These are phyloP conservation scores for Spodoptera littoralis DNA, from an alignment of 2,888 invertebrate genomes.

Conservation along the genomic window DNA sequence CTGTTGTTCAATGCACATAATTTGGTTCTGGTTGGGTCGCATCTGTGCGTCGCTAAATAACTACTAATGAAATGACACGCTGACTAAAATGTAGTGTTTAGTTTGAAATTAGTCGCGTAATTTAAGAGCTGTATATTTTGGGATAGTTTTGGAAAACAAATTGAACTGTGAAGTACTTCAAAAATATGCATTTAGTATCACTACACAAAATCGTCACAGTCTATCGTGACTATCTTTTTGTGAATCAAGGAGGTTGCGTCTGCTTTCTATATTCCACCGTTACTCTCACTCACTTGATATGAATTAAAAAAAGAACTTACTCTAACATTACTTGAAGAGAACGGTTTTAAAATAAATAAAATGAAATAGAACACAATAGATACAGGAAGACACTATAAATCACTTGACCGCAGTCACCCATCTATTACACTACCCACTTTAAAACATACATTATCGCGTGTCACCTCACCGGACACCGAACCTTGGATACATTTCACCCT, in stretches of 20 bases:
- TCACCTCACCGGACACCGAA: slow-evolving; percentile 37
- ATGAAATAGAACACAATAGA: too few relatives aligned
- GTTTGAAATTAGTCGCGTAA: not conserved
- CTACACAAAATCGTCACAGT: too few relatives aligned
- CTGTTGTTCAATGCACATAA: slow-evolving; percentile 26
- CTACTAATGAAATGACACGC: not conserved
- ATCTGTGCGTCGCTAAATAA: slow-evolving; percentile 8
- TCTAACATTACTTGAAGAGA: too few relatives aligned
- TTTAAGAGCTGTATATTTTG: slow-evolving; percentile 11
- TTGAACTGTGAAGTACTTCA: too few relatives aligned
- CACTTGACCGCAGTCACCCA: not conserved
- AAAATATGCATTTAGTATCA: too few relatives aligned
- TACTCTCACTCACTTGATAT: too few relatives aligned
- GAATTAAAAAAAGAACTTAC: too few relatives aligned
- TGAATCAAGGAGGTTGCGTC: too few relatives aligned
- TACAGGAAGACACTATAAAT: slow-evolving; percentile 2
- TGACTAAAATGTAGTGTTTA: slow-evolving; percentile 1
- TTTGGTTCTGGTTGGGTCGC: slow-evolving; percentile 11
- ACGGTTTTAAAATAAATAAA: too few relatives aligned
- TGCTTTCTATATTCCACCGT: too few relatives aligned
- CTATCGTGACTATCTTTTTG: too few relatives aligned
- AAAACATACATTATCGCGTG: slow-evolving; percentile 33
- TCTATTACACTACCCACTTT: slow-evolving; percentile 10
- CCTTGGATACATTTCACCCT: slow-evolving; percentile 55
- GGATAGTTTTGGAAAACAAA: too few relatives aligned